These are phyloP conservation scores for Hemichromis elongatus DNA, from an alignment of 2,113 vertebrate species.

Conservation along the genomic window DNA sequence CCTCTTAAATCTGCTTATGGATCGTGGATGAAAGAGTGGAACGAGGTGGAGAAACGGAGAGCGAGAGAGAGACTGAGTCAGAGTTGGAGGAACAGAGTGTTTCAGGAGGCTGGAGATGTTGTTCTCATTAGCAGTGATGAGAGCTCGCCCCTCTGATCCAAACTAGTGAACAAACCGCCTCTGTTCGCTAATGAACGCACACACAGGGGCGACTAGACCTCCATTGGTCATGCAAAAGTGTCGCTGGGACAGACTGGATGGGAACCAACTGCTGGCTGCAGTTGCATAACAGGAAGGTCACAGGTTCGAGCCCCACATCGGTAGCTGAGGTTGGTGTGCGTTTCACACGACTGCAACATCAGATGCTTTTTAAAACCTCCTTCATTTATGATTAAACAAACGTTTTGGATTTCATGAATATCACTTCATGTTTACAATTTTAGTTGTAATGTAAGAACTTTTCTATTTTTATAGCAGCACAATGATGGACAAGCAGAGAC, in stretches of 20 bases:
- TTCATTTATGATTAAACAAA: neutral
- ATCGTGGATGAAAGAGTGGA: neutral
- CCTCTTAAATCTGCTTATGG: neutral
- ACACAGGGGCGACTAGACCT: slow-evolving; percentile 38
- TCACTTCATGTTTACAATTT: neutral
- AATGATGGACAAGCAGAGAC: fast-evolving
- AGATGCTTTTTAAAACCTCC: fast-evolving
- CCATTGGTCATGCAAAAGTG: slow-evolving; percentile 18
- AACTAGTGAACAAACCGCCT: slow-evolving; percentile 56
- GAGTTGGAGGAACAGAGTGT: slow-evolving; percentile 38
- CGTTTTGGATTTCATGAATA: neutral
- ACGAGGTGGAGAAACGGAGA: neutral
- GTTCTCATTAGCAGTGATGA: slow-evolving; percentile 67
- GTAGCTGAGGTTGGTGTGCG: neutral
- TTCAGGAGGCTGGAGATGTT: slow-evolving; percentile 27
- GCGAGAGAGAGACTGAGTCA: neutral
- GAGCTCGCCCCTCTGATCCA: slow-evolving; percentile 11
- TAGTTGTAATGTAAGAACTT: neutral
- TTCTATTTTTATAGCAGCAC: neutral
- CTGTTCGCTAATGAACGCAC: slow-evolving; percentile 67
- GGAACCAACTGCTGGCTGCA: slow-evolving; percentile 14
- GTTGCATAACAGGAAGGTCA: slow-evolving; percentile 52
- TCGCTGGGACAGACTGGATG: slow-evolving; percentile 36
- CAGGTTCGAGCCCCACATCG: slow-evolving; percentile 32
- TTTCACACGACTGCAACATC: neutral